Evolutionary conservation across 92 coral and sea anemone genomes (phyloP).

Genomic region (Pocillopora grandis): DNA sequence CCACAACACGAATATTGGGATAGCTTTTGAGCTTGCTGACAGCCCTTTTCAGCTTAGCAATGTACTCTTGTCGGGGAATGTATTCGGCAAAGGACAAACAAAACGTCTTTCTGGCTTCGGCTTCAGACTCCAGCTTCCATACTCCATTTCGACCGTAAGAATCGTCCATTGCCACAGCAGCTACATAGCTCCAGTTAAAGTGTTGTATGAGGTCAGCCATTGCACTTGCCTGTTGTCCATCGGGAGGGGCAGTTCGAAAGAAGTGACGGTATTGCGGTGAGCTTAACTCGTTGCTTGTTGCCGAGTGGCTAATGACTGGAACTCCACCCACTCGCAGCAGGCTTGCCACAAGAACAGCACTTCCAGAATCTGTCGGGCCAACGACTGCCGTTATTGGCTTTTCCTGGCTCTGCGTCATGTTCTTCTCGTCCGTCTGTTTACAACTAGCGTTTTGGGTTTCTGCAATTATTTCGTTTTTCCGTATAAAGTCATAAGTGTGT

Average conservation of each 20-base stretch:
- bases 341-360: conserved; percentile 69
- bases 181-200: conserved; percentile 77
- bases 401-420: conserved; percentile 17
- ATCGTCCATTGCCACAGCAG: conserved; percentile 81
- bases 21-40: conserved; percentile 70
- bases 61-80: conserved; percentile 71
- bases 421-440: neutral
- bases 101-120: conserved; percentile 65
- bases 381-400: conserved; percentile 66
- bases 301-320: conserved; percentile 73
- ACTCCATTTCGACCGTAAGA: conserved; percentile 84
- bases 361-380: conserved; percentile 79
- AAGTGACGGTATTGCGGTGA: conserved; percentile 67
- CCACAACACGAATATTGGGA: conserved; percentile 63
- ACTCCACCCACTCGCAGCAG: conserved; percentile 73
- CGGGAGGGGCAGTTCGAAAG: conserved; percentile 85
- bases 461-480: conserved; percentile 36
- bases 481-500: conserved; percentile 62
- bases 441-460: neutral
- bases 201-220: conserved; percentile 76
- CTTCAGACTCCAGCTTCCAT: conserved; percentile 73
- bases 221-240: conserved; percentile 80
- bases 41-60: conserved; percentile 51
- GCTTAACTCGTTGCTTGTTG: conserved; percentile 81
- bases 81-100: conserved; percentile 78